phyloP scores from a whole-genome alignment of 1,140 invertebrate genomes.

The Drosophila auraria region DNA sequence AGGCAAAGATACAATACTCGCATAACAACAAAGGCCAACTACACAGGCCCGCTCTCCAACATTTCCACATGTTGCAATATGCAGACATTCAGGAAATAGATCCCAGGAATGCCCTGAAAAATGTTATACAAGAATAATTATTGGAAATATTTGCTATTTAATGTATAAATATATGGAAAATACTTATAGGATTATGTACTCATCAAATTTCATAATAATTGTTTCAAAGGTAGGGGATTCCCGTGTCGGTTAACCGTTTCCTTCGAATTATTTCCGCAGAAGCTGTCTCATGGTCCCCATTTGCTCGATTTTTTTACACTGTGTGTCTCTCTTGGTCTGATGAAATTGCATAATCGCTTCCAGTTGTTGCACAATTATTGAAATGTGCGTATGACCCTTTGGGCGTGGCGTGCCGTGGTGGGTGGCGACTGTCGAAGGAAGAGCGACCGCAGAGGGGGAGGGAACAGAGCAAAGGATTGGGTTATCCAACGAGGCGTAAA shows the following conservation, averaged over 20 bases:
- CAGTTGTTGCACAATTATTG: conserved; percentile 84
- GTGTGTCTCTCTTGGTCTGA: conserved; percentile 71
- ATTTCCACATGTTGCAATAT: conserved; percentile 36
- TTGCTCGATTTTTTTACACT: conserved; percentile 56
- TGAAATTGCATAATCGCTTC: conserved; percentile 83
- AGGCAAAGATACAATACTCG: conserved; percentile 71
- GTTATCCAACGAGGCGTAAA: conserved; percentile 71
- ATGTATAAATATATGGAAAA: neutral
- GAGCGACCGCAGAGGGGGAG: conserved; percentile 26
- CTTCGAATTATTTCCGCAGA: neutral
- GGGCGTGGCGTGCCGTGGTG: neutral
- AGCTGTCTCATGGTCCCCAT: neutral
- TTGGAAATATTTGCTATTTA: neutral
- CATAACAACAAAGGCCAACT: conserved; percentile 34
- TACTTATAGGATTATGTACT: too few relatives aligned
- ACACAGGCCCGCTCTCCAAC: conserved; percentile 9
- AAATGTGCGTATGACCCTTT: conserved; percentile 62
- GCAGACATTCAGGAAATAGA: conserved; percentile 9
- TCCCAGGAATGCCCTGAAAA: conserved; percentile 25
- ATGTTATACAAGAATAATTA: neutral
- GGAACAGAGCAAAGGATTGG: conserved; percentile 25
- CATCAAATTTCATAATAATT: neutral
- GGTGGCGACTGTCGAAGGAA: neutral
- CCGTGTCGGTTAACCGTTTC: neutral
- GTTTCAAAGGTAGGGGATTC: neutral